These are phyloP conservation scores for Rhinophrynus dorsalis DNA, from an alignment of 2,797 vertebrate species.

Conservation along the genomic window DNA sequence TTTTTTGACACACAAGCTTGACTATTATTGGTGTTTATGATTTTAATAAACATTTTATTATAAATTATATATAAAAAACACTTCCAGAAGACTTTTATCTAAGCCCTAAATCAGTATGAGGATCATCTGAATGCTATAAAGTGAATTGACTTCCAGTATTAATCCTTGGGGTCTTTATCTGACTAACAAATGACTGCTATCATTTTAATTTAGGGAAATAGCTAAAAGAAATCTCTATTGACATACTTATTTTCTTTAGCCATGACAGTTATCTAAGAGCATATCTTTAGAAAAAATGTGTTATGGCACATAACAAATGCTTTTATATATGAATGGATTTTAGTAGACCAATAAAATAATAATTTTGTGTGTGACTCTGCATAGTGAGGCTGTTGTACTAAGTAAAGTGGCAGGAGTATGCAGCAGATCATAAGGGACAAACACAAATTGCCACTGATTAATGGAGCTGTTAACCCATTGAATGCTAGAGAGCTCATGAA, in stretches of 20 bases:
- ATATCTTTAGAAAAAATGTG: background rate
- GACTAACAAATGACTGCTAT: constrained; percentile 32
- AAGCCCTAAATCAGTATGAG: constrained; percentile 5
- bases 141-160: constrained; percentile 18
- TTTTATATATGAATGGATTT: background rate
- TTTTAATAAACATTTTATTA: constrained; percentile 38
- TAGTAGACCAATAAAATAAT: background rate
- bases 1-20: background rate
- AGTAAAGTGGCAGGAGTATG: too few species aligned
- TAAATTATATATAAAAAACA: constrained; percentile 29
- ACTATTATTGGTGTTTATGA: constrained; percentile 32
- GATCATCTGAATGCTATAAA: constrained; percentile 2
- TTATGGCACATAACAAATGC: background rate
- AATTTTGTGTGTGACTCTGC: background rate
- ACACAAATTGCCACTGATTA: too few species aligned
- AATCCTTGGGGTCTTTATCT: constrained; percentile 25
- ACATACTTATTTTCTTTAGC: constrained; percentile 23
- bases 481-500: too few species aligned
- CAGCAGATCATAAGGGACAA: too few species aligned
- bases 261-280: background rate
- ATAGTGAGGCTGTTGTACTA: too few species aligned
- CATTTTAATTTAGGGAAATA: constrained; percentile 37
- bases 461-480: too few species aligned
- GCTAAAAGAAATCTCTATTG: constrained; percentile 14
- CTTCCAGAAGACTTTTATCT: constrained; percentile 18